Conservation (phyloP, 2,888 invertebrate genomes). For the Aethes cnicana region DNA sequence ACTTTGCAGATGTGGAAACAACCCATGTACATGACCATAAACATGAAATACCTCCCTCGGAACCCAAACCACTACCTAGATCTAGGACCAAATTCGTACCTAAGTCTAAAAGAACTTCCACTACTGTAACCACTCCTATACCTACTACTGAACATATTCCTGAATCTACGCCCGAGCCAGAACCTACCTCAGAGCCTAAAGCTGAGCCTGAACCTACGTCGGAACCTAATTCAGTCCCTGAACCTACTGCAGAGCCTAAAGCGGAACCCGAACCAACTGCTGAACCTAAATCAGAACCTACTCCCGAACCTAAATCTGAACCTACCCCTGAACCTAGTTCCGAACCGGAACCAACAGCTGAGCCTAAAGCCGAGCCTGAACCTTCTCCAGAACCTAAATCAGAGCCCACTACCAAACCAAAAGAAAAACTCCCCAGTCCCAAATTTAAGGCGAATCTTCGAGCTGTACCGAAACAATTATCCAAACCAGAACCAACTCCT, state of each 20-base stretch:
- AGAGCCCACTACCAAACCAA: conserved; percentile 63
- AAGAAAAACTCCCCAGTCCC: conserved; percentile 55
- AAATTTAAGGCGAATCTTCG: conserved; percentile 52
- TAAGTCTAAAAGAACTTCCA: conserved; percentile 46
- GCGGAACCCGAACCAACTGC: conserved; percentile 51
- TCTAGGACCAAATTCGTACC: conserved; percentile 51
- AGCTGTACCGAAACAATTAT: conserved; percentile 58
- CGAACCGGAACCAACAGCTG: conserved; percentile 46
- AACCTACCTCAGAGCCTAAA: conserved; percentile 44
- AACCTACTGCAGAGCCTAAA: conserved; percentile 31
- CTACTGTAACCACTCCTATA: conserved; percentile 32
- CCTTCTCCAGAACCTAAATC: conserved; percentile 53
- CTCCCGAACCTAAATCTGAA: conserved; percentile 54
- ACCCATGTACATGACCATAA: conserved; percentile 51
- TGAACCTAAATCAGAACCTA: conserved; percentile 60
- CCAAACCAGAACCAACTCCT: conserved; percentile 51
- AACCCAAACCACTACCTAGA: conserved; percentile 55
- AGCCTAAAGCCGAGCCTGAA: conserved; percentile 49
- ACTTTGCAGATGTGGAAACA: conserved; percentile 78
- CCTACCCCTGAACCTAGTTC: conserved; percentile 57
- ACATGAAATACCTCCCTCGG: conserved; percentile 52
- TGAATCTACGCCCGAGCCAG: conserved; percentile 59
- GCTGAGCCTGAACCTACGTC: conserved; percentile 52
- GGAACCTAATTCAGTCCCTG: conserved; percentile 47
- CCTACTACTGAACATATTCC: conserved; percentile 43